A percentile compares a stretch with the other conserved stretches of the same genome.
phyloP scores from a whole-genome alignment of 2,888 invertebrate species.

The Exephanes ischioxanthus region DNA sequence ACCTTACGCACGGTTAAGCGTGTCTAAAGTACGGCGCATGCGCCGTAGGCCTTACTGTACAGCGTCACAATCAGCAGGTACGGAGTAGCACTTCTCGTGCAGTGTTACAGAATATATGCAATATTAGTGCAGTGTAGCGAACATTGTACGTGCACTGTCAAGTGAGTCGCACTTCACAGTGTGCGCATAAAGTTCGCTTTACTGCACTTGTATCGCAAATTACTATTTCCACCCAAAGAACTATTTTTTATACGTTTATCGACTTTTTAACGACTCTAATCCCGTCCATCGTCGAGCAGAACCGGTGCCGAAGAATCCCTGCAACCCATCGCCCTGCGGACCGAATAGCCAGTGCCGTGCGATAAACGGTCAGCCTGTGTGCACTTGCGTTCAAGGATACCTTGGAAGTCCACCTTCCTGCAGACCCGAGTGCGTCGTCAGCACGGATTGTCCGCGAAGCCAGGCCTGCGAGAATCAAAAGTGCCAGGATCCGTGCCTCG shows the following conservation, averaged over 20 bases:
- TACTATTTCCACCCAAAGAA: too few species aligned
- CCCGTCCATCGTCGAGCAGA: conserved; percentile 81
- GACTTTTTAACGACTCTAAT: conserved; percentile 77
- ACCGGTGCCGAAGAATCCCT: conserved; percentile 84
- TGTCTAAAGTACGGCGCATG: conserved; percentile 52
- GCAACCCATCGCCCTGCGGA: conserved; percentile 85
- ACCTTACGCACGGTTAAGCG: neutral
- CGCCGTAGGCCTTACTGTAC: too few species aligned
- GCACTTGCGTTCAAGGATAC: conserved; percentile 84
- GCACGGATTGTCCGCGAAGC: conserved; percentile 86
- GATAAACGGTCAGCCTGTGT: conserved; percentile 86
- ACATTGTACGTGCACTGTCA: too few species aligned
- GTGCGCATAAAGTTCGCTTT: too few species aligned
- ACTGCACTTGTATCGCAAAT: too few species aligned
- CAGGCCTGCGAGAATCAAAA: conserved; percentile 87
- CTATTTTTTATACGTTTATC: too few species aligned
- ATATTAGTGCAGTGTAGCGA: too few species aligned
- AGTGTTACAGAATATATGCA: too few species aligned
- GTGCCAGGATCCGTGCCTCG: conserved; percentile 87
- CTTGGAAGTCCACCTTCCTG: conserved; percentile 84
- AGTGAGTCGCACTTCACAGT: too few species aligned
- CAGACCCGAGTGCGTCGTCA: conserved; percentile 85
- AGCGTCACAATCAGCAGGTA: too few species aligned
- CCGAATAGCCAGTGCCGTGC: conserved; percentile 86
- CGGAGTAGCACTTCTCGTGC: too few species aligned